Evolutionary conservation across 2,888 invertebrate species (phyloP).

Genomic region (Drosophila basisetae): DNA sequence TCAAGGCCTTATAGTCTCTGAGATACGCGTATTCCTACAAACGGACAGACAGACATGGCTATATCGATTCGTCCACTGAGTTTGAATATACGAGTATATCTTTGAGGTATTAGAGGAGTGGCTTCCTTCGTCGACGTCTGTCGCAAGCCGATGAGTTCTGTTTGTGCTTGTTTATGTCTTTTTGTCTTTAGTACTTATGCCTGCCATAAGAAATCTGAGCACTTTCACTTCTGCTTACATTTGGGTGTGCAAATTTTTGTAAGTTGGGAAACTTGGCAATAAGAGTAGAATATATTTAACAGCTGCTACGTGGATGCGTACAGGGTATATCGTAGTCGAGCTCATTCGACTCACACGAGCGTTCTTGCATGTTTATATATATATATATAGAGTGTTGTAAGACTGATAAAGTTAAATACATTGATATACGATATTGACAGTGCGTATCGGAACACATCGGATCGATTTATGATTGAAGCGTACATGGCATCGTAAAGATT

Average conservation of each 20-base stretch:
- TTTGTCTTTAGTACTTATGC: not conserved
- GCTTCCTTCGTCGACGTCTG: too few species aligned
- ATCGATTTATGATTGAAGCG: conserved; percentile 12
- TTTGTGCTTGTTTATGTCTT: not conserved
- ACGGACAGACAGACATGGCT: not conserved
- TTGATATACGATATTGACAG: not conserved
- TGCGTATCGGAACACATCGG: conserved; percentile 14
- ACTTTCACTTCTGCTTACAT: not conserved
- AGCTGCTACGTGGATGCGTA: not conserved
- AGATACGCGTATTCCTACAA: not conserved
- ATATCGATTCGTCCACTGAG: not conserved
- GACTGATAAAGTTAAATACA: not conserved
- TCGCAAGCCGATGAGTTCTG: too few species aligned
- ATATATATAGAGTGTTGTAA: not conserved
- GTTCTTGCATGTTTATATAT: not conserved
- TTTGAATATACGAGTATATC: not conserved
- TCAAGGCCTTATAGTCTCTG: not conserved
- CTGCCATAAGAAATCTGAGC: not conserved
- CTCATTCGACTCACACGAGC: not conserved
- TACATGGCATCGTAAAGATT: conserved; percentile 10
- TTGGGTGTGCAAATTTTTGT: not conserved
- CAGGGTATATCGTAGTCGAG: not conserved
- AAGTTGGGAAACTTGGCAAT: not conserved
- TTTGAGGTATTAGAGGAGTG: not conserved
- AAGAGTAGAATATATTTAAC: not conserved